Evolutionary conservation across 2,113 vertebrate species (phyloP).

Genomic region (Cyprinus carpio): DNA sequence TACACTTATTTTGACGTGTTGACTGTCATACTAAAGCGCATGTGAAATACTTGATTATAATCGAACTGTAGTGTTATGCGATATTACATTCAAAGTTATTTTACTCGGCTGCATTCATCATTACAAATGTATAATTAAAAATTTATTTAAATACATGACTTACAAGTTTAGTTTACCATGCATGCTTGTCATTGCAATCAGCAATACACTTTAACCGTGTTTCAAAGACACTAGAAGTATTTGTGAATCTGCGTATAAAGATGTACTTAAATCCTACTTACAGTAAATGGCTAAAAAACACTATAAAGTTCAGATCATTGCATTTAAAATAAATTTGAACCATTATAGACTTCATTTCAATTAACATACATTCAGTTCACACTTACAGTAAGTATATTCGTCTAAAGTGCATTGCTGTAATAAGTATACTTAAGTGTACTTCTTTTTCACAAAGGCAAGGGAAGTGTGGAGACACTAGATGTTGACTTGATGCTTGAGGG

Average conservation of each 20-base stretch:
- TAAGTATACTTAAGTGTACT: not conserved
- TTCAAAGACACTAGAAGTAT: not conserved
- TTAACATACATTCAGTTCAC: not conserved
- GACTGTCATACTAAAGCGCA: not conserved
- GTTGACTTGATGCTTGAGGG: too few relatives aligned
- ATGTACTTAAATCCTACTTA: not conserved
- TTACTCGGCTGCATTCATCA: too few relatives aligned
- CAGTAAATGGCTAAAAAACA: not conserved
- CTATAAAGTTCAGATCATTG: not conserved
- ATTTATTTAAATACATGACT: too few relatives aligned
- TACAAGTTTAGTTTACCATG: too few relatives aligned
- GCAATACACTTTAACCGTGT: not conserved
- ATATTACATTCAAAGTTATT: too few relatives aligned
- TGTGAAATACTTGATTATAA: not conserved
- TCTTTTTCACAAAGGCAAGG: not conserved
- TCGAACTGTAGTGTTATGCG: not conserved
- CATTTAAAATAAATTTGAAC: not conserved
- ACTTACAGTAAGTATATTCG: not conserved
- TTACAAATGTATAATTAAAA: too few relatives aligned
- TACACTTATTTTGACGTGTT: too few relatives aligned
- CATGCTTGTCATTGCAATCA: too few relatives aligned
- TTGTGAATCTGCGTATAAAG: not conserved
- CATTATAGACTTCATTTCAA: not conserved
- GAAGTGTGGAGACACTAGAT: too few relatives aligned
- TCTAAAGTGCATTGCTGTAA: too few relatives aligned